Base-by-base conservation (phyloP, 1,140 invertebrate genomes). In the Plodia interpunctella region DNA sequence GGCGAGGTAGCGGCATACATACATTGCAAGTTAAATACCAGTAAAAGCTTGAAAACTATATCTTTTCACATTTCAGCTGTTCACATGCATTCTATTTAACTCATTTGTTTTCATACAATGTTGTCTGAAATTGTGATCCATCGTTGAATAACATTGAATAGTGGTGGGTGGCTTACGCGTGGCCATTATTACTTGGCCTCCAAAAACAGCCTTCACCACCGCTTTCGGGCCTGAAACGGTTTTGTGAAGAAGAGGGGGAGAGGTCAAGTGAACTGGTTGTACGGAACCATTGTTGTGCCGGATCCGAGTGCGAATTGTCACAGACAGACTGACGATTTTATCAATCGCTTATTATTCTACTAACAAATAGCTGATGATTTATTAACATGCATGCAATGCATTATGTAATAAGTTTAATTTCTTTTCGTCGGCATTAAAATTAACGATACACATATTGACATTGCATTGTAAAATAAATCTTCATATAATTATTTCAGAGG, bases 121-220 rank as follows among this genome's bases (percentile, higher is more conserved):
- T 80, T 80, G 78, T 77, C 75, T 78, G 74, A 74, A 83, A 83
- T 83, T 80, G 75, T 83, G 78, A 80, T 84, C 78, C 73, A 82
- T 84, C 81, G 71, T 74, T 81, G 77, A 81, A 80, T 80, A 83
- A 78, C 74, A 63, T 53, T 81, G 77, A 80, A 81, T 81, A 79
- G 76, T 76, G 63, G 60, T 72, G 72, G 76, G 70, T 74, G 76
- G 72, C 70, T 76, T 79, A 69, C 69, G 58, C 64, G 64, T 66
- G 67, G 58, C 78, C 74, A 78, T 60, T 55, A 49, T 57, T 44
- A 53, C 11, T 54, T 63, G 72, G 72, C 53, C 78, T 61, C 63
- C 65, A 60, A 57, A 72, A 68, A 61, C 62, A 65, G 63, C 69
- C 67, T 68, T 66, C 49, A 28, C 54, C 59, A 60, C 68, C 55